These are phyloP conservation scores for Danio jaintianensis DNA, from an alignment of 2,797 vertebrate genomes.

Conservation along the genomic window DNA sequence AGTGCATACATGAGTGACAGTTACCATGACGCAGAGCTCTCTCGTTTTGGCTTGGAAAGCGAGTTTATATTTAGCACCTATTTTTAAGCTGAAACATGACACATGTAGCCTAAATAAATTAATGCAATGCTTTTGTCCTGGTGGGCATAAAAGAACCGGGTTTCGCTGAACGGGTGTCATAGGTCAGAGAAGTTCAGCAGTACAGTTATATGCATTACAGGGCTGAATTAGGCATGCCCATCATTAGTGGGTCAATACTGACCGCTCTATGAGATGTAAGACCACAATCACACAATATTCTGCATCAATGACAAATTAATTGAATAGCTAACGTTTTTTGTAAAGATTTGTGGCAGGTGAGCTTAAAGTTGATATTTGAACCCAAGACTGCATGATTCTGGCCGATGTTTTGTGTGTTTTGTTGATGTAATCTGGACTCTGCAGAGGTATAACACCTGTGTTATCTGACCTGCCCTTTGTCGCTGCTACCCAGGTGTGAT, in stretches of 20 bases:
- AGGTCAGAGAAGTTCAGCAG: slow-evolving; percentile 5
- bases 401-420: slow-evolving; percentile 18
- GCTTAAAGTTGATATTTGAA: neutral
- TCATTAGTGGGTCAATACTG: slow-evolving; percentile 22
- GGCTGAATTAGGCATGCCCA: neutral
- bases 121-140: slow-evolving; percentile 24
- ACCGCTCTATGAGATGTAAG: neutral
- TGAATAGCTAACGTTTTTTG: neutral
- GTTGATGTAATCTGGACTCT: slow-evolving; percentile 18
- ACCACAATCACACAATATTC: neutral
- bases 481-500: slow-evolving; percentile 60
- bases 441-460: slow-evolving; percentile 29
- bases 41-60: slow-evolving; percentile 81
- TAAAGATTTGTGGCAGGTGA: neutral
- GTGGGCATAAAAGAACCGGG: slow-evolving; percentile 21
- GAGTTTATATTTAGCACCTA: slow-evolving; percentile 77
- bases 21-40: slow-evolving; percentile 77
- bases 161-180: slow-evolving; percentile 16
- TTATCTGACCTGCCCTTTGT: slow-evolving; percentile 33
- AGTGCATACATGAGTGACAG: slow-evolving; percentile 55
- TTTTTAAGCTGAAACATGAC: slow-evolving; percentile 53
- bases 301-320: neutral
- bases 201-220: neutral
- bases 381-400: neutral
- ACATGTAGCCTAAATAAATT: slow-evolving; percentile 28